These are phyloP conservation scores for Lissocephala sabroskyi DNA, from an alignment of 2,888 invertebrate species.

Conservation along the genomic window DNA sequence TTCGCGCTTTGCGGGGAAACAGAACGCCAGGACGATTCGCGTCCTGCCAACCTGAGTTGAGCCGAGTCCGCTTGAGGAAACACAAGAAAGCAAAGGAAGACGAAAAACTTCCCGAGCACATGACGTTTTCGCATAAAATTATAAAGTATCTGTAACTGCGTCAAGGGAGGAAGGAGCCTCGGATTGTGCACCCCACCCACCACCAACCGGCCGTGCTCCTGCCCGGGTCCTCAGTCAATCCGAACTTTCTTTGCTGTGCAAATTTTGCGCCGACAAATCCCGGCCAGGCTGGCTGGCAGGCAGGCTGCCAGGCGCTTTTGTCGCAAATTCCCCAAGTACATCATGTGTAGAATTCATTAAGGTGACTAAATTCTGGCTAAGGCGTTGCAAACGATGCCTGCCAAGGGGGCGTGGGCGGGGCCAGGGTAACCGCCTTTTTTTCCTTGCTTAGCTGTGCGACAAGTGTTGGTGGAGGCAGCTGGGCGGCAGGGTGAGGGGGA, in stretches of 20 bases:
- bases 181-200: too few species aligned
- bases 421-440: too few species aligned
- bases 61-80: not conserved
- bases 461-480: not conserved
- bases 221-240: too few species aligned
- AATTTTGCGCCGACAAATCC: constrained; percentile 36
- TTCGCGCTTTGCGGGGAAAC: too few species aligned
- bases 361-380: constrained; percentile 46
- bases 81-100: constrained; percentile 3
- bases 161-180: not conserved
- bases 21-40: too few species aligned
- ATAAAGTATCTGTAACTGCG: constrained; percentile 41
- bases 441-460: not conserved
- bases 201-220: too few species aligned
- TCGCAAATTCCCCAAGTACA: constrained; percentile 55
- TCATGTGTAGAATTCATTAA: constrained; percentile 65
- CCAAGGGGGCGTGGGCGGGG: too few species aligned
- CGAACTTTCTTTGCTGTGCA: constrained; percentile 26
- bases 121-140: constrained; percentile 53
- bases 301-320: too few species aligned
- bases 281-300: too few species aligned
- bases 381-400: constrained; percentile 24
- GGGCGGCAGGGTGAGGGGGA: too few species aligned
- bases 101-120: constrained; percentile 27
- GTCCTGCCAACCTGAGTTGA: too few species aligned